These are phyloP conservation scores for Drepana arcuata DNA, from an alignment of 1,140 invertebrate genomes.

Conservation along the genomic window DNA sequence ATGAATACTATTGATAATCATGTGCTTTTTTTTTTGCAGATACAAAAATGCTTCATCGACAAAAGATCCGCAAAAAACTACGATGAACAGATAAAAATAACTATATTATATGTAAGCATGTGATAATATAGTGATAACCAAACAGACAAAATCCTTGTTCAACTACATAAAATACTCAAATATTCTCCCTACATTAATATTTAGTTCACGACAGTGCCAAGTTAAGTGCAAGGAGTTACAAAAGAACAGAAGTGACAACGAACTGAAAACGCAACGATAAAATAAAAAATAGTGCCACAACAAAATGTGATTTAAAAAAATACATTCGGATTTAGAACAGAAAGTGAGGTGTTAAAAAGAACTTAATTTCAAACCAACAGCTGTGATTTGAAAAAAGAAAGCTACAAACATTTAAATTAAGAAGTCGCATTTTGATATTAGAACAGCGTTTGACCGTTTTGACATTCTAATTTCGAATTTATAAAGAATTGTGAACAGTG, in stretches of 20 bases:
- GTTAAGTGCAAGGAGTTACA: constrained; percentile 22
- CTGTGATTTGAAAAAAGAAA: constrained; percentile 1
- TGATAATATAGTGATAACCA: constrained; percentile 29
- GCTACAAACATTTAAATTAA: background rate
- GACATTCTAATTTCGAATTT: no score
- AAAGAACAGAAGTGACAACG: constrained; percentile 15
- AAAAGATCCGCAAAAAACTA: constrained; percentile 42
- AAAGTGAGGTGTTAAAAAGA: constrained; percentile 2
- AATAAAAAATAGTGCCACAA: constrained; percentile 16
- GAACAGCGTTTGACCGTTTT: background rate
- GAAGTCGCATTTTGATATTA: background rate
- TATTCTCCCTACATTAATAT: constrained; percentile 27
- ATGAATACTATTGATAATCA: no score
- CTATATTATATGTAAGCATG: constrained; percentile 21
- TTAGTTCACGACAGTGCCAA: constrained; percentile 33
- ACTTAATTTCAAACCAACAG: no score
- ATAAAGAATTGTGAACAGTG: no score
- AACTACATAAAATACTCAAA: constrained; percentile 42
- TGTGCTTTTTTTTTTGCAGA: constrained; percentile 27
- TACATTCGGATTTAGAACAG: constrained; percentile 4
- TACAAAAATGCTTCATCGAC: constrained; percentile 38
- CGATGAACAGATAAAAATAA: constrained; percentile 29
- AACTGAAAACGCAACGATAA: constrained; percentile 21
- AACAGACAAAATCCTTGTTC: constrained; percentile 16
- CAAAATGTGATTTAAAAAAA: no score